Evolutionary conservation across 2,888 invertebrate species (phyloP).

Genomic region (Tipula lateralis): DNA sequence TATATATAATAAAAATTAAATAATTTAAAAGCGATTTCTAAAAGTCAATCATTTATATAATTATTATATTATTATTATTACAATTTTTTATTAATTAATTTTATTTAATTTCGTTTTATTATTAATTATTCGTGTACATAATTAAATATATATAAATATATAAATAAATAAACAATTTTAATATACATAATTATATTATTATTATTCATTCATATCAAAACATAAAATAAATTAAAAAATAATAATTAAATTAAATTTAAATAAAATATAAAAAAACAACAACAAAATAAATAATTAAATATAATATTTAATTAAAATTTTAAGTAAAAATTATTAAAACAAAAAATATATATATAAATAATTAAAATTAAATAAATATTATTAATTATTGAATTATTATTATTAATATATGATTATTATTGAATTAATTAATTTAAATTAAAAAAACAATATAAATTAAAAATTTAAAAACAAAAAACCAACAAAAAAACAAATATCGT

Average conservation of each 20-base stretch:
- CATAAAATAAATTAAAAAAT: not conserved
- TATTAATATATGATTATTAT: not conserved
- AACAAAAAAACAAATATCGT: conserved; percentile 48
- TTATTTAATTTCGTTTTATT: not conserved
- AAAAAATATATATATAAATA: not conserved
- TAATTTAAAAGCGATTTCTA: not conserved
- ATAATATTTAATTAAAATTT: not conserved
- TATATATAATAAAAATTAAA: not conserved
- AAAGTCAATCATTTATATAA: conserved; percentile 9
- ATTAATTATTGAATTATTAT: conserved; percentile 28
- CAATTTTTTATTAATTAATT: conserved; percentile 1
- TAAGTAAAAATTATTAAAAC: conserved; percentile 7
- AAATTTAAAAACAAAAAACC: not conserved
- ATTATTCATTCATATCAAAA: conserved; percentile 25
- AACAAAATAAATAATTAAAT: not conserved
- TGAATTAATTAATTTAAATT: conserved; percentile 27
- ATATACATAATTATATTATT: conserved; percentile 14
- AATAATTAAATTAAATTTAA: conserved; percentile 13
- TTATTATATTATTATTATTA: conserved; percentile 21
- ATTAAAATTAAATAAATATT: conserved; percentile 6
- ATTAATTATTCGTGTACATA: conserved; percentile 15
- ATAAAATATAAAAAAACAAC: not conserved
- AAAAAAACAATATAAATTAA: conserved; percentile 26
- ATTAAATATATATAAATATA: not conserved
- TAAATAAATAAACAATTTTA: not conserved